phyloP scores from a whole-genome alignment of 2,113 vertebrate species.

The Sylvia atricapilla region DNA sequence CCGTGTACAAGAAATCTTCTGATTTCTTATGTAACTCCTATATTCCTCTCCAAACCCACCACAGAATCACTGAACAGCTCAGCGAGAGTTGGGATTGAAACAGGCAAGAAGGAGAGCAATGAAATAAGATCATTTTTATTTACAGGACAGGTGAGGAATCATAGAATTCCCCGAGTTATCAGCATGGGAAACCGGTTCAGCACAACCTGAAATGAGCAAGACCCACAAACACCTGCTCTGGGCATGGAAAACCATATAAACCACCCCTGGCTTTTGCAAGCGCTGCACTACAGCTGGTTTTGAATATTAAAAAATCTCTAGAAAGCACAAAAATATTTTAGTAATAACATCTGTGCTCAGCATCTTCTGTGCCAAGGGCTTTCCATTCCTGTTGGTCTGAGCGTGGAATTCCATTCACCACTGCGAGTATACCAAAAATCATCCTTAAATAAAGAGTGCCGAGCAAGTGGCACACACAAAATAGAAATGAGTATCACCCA shows the following conservation, averaged over 20 bases:
- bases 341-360: background rate
- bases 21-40: background rate
- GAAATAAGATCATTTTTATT: background rate
- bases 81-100: background rate
- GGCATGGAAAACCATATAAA: background rate
- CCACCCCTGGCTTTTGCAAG: background rate
- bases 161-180: background rate
- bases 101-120: background rate
- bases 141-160: background rate
- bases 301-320: background rate
- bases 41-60: background rate
- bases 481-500: rapidly evolving
- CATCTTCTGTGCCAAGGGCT: background rate
- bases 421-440: background rate
- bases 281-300: background rate
- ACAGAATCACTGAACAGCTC: background rate
- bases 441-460: background rate
- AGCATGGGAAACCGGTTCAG: background rate
- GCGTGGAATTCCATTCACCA: background rate
- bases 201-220: background rate
- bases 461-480: background rate
- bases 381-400: background rate
- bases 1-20: background rate
- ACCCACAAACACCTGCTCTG: background rate
- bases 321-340: background rate